Evolutionary conservation across 1,140 invertebrate genomes (phyloP).

Genomic region (Cyrtorhinus lividipennis): DNA sequence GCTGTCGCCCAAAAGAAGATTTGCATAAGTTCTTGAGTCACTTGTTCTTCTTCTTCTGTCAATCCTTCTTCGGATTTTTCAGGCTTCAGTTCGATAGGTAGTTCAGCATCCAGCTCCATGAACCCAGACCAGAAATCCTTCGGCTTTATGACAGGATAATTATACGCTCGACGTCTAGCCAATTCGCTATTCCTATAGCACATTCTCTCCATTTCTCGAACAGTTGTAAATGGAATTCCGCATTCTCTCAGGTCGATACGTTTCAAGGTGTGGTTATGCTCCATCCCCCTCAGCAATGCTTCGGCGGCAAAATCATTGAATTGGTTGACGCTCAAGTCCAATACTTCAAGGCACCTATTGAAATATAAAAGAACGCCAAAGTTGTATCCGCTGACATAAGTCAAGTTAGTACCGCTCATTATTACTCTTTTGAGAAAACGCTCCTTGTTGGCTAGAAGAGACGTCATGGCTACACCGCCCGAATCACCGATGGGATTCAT

Average conservation of each 20-base stretch:
- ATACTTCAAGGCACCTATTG: conserved; percentile 25
- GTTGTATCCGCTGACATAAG: conserved; percentile 25
- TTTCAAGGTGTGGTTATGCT: conserved; percentile 14
- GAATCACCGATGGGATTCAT: conserved; percentile 29
- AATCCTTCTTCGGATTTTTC: not conserved
- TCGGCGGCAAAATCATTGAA: conserved; percentile 27
- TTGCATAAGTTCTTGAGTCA: not conserved
- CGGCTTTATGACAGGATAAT: not conserved
- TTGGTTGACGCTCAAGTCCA: conserved; percentile 31
- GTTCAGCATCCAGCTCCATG: not conserved
- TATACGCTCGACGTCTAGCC: not conserved
- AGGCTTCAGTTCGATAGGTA: not conserved
- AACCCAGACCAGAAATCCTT: not conserved
- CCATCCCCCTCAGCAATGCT: conserved; percentile 10
- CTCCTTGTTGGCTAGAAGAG: conserved; percentile 27
- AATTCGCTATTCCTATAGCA: not conserved
- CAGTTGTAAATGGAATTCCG: conserved; percentile 10
- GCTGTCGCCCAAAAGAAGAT: not conserved
- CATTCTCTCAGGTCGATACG: conserved; percentile 18
- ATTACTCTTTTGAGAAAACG: conserved; percentile 25
- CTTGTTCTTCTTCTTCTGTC: not conserved
- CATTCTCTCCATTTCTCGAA: conserved; percentile 6
- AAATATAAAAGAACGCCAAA: conserved; percentile 28
- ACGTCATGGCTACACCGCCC: conserved; percentile 28
- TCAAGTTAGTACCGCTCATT: conserved; percentile 27